A percentile compares a stretch with the other conserved stretches of the same genome.
phyloP scores from a whole-genome alignment of 2,888 invertebrate species.

The Drosophila paramelanica region DNA sequence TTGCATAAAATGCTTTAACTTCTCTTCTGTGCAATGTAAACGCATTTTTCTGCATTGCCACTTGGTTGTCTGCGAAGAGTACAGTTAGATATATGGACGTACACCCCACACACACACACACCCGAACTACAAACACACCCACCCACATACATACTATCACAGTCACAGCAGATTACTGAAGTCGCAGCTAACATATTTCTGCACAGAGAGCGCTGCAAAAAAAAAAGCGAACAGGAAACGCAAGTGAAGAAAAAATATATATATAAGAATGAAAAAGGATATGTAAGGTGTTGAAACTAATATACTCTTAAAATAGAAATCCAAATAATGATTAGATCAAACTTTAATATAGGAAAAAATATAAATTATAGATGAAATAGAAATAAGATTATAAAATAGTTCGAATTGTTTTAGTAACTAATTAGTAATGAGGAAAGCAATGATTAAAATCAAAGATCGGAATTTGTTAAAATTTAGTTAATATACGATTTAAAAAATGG shows the following conservation, averaged over 20 bases:
- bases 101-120: neutral
- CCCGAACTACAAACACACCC: constrained; percentile 10
- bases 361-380: no score
- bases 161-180: constrained; percentile 70
- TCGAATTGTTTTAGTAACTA: no score
- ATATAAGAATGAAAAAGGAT: neutral
- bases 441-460: no score
- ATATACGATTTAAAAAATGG: no score
- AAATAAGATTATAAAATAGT: no score
- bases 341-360: neutral
- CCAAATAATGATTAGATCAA: neutral
- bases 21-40: constrained; percentile 40
- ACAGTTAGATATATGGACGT: constrained; percentile 7
- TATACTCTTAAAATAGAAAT: constrained; percentile 2
- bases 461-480: no score
- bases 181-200: constrained; percentile 74
- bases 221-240: constrained; percentile 49
- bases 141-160: constrained; percentile 15
- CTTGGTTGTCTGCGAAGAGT: constrained; percentile 28
- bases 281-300: neutral
- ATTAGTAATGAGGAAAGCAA: no score
- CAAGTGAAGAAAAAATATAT: constrained; percentile 46
- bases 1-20: constrained; percentile 29
- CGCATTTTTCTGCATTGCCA: constrained; percentile 60
- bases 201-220: constrained; percentile 37